Conservation (phyloP, 2,797 vertebrate genomes). For the Ambastaia sidthimunki region DNA sequence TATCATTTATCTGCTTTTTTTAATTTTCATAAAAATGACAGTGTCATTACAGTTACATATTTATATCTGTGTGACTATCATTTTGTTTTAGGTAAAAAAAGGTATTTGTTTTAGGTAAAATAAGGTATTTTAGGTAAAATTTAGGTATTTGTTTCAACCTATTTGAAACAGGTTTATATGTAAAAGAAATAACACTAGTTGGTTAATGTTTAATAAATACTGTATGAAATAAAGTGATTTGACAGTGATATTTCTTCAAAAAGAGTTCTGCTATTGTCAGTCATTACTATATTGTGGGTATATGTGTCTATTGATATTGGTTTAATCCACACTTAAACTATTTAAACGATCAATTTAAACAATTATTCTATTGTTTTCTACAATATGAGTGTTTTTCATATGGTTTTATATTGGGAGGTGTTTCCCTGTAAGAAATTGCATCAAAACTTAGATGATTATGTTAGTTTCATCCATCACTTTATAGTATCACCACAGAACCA, state of each 20-base stretch:
- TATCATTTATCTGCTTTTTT: not conserved
- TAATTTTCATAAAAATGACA: too few species aligned
- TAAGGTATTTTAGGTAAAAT: too few species aligned
- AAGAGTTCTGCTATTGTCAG: not conserved
- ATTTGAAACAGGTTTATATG: too few species aligned
- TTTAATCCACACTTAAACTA: not conserved
- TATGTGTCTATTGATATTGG: not conserved
- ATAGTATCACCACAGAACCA: not conserved
- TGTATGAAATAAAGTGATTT: not conserved
- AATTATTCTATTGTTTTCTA: not conserved
- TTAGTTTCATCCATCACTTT: not conserved
- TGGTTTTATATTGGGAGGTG: not conserved
- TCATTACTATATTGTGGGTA: not conserved
- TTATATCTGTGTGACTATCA: too few species aligned
- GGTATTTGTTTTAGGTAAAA: too few species aligned
- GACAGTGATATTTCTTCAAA: not conserved
- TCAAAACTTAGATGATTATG: slow-evolving; percentile 4
- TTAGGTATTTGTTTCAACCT: too few species aligned
- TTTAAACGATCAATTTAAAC: not conserved
- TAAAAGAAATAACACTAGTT: too few species aligned
- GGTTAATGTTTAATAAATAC: not conserved
- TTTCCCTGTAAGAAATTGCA: not conserved
- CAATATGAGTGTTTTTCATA: not conserved
- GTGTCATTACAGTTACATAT: too few species aligned
- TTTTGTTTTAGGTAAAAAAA: too few species aligned